These are phyloP conservation scores for Lampris incognitus DNA, from an alignment of 2,113 vertebrate species.

Conservation along the genomic window DNA sequence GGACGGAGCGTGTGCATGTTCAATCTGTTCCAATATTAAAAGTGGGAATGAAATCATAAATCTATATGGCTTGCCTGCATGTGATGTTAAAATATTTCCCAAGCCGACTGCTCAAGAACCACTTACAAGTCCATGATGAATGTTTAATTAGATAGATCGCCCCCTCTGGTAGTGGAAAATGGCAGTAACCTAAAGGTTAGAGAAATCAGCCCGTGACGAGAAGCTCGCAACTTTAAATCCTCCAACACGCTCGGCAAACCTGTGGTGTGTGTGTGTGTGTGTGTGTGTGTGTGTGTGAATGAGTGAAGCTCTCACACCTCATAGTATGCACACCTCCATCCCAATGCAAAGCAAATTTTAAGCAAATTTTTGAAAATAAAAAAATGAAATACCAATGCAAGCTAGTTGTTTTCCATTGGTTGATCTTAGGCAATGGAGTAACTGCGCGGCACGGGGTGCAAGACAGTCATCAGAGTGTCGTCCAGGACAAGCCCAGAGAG, in stretches of 20 bases:
- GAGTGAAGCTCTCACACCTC: too few relatives aligned
- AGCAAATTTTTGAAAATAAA: too few relatives aligned
- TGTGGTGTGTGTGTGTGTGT: too few relatives aligned
- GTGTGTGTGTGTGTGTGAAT: too few relatives aligned
- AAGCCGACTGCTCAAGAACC: conserved; percentile 49
- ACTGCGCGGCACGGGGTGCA: too few relatives aligned
- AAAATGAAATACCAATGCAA: too few relatives aligned
- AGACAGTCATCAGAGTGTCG: too few relatives aligned
- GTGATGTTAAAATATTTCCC: conserved; percentile 41
- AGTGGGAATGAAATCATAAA: conserved; percentile 59
- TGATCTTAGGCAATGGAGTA: too few relatives aligned
- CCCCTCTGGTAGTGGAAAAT: neutral
- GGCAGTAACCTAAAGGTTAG: conserved; percentile 26
- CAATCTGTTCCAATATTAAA: conserved; percentile 61
- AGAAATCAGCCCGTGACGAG: conserved; percentile 28
- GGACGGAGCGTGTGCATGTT: conserved; percentile 43
- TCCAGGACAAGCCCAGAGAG: too few relatives aligned
- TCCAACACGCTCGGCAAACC: neutral
- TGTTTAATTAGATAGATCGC: conserved; percentile 43
- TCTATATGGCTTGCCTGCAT: conserved; percentile 39
- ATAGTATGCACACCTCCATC: too few relatives aligned
- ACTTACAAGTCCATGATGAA: conserved; percentile 40
- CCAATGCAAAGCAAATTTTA: too few relatives aligned
- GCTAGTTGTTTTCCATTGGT: too few relatives aligned
- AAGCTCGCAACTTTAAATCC: conserved; percentile 44